phyloP scores from a whole-genome alignment of 2,888 invertebrate species.

The Pimpla rufipes region DNA sequence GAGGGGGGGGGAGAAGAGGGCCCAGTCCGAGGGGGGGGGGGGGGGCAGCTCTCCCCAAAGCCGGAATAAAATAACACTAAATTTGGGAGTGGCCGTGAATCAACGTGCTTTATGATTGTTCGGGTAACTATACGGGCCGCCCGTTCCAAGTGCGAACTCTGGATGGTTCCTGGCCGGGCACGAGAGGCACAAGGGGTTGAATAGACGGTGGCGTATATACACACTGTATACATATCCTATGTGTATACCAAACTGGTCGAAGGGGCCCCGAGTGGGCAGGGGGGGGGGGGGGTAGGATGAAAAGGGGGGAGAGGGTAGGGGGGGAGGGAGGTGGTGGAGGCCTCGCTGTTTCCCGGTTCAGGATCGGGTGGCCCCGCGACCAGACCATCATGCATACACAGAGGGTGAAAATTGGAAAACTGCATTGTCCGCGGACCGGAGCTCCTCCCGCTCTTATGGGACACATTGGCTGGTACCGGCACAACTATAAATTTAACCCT shows the following conservation, averaged over 20 bases:
- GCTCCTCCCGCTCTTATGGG: constrained; percentile 70
- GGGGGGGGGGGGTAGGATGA: constrained; percentile 1
- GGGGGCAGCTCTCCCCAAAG: constrained; percentile 12
- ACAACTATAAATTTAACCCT: constrained; percentile 72
- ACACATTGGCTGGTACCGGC: constrained; percentile 66
- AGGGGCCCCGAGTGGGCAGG: constrained; percentile 32
- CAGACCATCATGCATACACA: constrained; percentile 32
- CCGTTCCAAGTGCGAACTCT: constrained; percentile 70
- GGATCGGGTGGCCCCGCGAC: background rate
- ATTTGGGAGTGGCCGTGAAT: constrained; percentile 78
- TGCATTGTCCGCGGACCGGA: constrained; percentile 75
- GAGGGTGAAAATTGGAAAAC: constrained; percentile 80
- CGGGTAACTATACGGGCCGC: constrained; percentile 68
- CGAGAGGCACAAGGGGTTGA: constrained; percentile 21
- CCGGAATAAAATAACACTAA: constrained; percentile 77
- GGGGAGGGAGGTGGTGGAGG: constrained; percentile 28
- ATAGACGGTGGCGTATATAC: constrained; percentile 37
- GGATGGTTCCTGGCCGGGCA: constrained; percentile 36
- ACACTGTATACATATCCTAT: constrained; percentile 22
- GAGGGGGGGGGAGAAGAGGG: too few relatives aligned
- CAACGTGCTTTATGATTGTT: constrained; percentile 81
- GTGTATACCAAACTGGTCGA: constrained; percentile 28
- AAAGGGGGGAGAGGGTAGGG: constrained; percentile 30
- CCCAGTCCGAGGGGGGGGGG: too few relatives aligned
- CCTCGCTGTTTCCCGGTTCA: constrained; percentile 33